Base-by-base conservation (phyloP, 2,113 vertebrate species). In the Haemorhous mexicanus region DNA sequence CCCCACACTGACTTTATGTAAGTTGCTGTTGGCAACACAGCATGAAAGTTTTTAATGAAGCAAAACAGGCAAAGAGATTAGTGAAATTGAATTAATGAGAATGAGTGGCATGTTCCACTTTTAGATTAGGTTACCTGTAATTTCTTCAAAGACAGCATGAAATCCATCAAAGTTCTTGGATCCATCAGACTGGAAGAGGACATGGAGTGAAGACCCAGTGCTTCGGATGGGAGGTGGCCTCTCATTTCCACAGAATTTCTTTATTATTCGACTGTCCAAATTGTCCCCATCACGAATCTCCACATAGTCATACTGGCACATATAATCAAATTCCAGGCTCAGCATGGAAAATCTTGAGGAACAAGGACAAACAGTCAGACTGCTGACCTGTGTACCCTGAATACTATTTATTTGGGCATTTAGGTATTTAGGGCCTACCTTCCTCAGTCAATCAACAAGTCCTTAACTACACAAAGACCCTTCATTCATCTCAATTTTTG, bases 121-220 rank as follows among this genome's bases (percentile, higher is more conserved):
- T 61, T 32, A 30, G 37, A 47, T 72, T 53, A 35, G 59, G 80
- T 97, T 97, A 99, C 99, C 99, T 98, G 99, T 99, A 95, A 98
- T 98, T 97, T 99, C 99, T 97, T 99, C 98, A 97, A 99, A 99
- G 75, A 98, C 97, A 53, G 98, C 99, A 70, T 99, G 99, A 97
- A 99, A 99, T 49, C 99, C 99, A 63, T 99, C 99, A 59, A 99
- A 99, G 82, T 99, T 99, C 97, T 99, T 99, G 84, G 99, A 99
- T 69, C 99, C 99, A 84, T 99, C 99, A 4, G 99, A 99, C 78
- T 98, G 98, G 96, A 99, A 99, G 83, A 99, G 98, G 74, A 99
- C 64, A 59, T 99, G 99, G 72, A 99, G 98, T 17, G 98, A 98
- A 94, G 98, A 98, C 18, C 99, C 98, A 0, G 98, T 98, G 97